Evolutionary conservation across 2,888 invertebrate species (phyloP), one percentile per base, ranked within the genome.

Genomic region (Tenthredo distinguenda): DNA sequence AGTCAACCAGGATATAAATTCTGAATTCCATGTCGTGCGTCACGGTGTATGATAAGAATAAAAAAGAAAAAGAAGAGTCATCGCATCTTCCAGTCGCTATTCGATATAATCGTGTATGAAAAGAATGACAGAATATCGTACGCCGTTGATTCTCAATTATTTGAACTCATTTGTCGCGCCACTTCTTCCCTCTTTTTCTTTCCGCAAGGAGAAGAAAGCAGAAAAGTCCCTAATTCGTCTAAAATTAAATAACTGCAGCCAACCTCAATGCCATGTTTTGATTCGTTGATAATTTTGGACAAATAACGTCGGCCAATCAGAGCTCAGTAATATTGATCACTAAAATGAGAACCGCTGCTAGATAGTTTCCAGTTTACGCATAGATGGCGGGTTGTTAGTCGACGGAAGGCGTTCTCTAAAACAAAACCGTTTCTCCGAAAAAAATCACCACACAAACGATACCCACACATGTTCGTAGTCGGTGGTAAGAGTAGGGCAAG

Each of bases 401-500:
- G 18, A 68, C 15, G 34, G 15, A 68, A 68, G 68, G 68, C 31
- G 68, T 62, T 62, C 34, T 68, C 68, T 68, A 68, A 62, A 1
- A 26, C 62, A 62, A 26, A 62, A 62, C n/a, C n/a, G 4, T 50
- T 18, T 50, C 50, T n/a, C 18, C 6, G 26, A 62, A 5, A 62
- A 62, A 62, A 12, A 26, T 62, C 0, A 21, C 2, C 62, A 4
- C 12, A 62, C 26, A 26, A 62, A 62, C 62, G 10, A 26, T 10
- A 26, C 2, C 68, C 26, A 34, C 31, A 68, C 18, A 31, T 18
- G 34, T 34, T 12, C 1, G 34, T 68, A 34, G 15, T 68, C 43
- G 72, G 40, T 0, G 37, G 55, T 7, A 55, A 34, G 84, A 58
- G 62, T 81, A 85, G 85, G 43, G 79, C 6, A 58, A 85, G 72